Evolutionary conservation across 2,888 invertebrate genomes (phyloP), one percentile per base, ranked within the genome.

Genomic region (Corbicula japonica): DNA sequence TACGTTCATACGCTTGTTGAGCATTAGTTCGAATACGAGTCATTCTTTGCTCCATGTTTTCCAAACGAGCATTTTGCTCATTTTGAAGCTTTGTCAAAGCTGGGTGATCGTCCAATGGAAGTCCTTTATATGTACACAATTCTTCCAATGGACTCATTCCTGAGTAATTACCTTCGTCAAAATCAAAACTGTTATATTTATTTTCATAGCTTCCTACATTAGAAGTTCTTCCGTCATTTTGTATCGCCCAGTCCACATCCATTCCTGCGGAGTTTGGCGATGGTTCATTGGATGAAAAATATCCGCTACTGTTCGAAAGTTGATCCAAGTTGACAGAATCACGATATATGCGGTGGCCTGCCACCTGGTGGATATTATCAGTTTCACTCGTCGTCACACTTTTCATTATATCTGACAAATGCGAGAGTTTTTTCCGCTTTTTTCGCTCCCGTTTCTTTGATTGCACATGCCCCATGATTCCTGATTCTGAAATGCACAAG

Each of bases 31-130:
- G 76, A 60, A 91, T 91, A 52, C 88, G 77, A 32, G 80, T 86
- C 83, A 90, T 89, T 21, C 89, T 72, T 41, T 87, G 84, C 65
- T 91, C 91, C 90, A 91, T 90, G 60, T 79, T 86, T 66, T 91
- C 91, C 26, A 89, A 73, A 15, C 91, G 84, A 35, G 84, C 76
- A 76, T 91, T 91, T 68, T 91, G 91, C 76, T 91, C 90, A 74
- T 91, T 91, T 65, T 91, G 91, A 34, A 91, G 83, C 62, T 87
- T 89, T 8, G 89, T 88, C 60, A 91, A 73, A 6, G 84, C 89
- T 8, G 91, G 91, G 71, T 91, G 89, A 72, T 88, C 87, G 54
- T 91, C 91, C 5, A 91, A 76, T 48, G 88, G 84, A 15, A 87
- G 68, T 28, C 80, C 74, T 73, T 86, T 81, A 56, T 83, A 83